Conservation (phyloP, 2,797 vertebrate genomes). For the Notolabrus celidotus region DNA sequence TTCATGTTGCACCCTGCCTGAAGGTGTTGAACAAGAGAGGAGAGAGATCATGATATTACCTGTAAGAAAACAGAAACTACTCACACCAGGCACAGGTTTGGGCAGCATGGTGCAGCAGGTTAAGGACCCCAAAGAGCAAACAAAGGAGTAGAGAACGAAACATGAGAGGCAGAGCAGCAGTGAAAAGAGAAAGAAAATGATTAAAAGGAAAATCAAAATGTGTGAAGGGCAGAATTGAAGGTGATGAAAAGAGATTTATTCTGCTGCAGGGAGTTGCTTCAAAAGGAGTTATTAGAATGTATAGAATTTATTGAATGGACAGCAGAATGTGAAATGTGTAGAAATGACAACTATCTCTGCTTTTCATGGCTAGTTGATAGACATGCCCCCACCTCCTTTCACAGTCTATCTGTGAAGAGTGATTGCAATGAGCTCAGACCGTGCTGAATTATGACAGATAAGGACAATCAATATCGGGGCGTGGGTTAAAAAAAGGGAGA, state of each 20-base stretch:
- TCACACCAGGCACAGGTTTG: slow-evolving; percentile 1
- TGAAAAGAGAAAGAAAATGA: background rate
- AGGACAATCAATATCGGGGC: slow-evolving; percentile 85
- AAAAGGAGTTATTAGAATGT: slow-evolving; percentile 37
- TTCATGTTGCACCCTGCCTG: slow-evolving; percentile 47
- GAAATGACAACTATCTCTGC: slow-evolving; percentile 69
- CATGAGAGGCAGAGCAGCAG: slow-evolving; percentile 1
- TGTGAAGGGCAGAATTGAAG: slow-evolving; percentile 3
- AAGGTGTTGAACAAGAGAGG: slow-evolving; percentile 29
- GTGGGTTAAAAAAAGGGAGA: slow-evolving; percentile 18
- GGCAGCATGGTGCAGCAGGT: background rate
- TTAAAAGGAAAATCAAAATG: slow-evolving; percentile 19
- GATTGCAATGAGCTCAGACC: slow-evolving; percentile 84
- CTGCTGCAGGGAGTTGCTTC: background rate
- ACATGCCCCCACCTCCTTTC: slow-evolving; percentile 66
- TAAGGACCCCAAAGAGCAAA: slow-evolving; percentile 12
- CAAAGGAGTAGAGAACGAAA: background rate
- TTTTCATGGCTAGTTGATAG: slow-evolving; percentile 71
- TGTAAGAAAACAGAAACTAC: slow-evolving; percentile 6
- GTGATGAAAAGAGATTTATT: slow-evolving; percentile 4
- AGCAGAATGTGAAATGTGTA: slow-evolving; percentile 59
- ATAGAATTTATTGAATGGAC: slow-evolving; percentile 57
- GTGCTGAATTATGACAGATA: slow-evolving; percentile 89
- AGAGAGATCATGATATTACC: slow-evolving; percentile 7
- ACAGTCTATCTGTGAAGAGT: slow-evolving; percentile 71